Evolutionary conservation across 2,797 vertebrate species (phyloP), one percentile per base, ranked within the genome.

Genomic region (Chelmon rostratus): DNA sequence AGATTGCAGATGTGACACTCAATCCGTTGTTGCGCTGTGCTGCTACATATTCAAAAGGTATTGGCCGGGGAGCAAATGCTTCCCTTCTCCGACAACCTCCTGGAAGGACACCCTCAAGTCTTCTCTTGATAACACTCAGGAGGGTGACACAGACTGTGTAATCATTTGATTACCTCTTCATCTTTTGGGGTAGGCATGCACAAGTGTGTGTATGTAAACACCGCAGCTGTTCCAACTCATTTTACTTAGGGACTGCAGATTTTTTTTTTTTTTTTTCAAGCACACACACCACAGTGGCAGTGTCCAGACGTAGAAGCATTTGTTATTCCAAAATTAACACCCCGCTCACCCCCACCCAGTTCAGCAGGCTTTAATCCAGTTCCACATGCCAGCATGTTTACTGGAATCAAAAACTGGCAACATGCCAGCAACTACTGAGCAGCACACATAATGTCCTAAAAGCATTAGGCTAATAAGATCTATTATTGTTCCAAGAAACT

Each of bases 91-190:
- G 33, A 76, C 62, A 68, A 58, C 57, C 33, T 58, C 54, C 56
- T 83, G 40, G n/a, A 82, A 81, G 68, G 72, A 84, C 67, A 81
- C 61, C 66, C 68, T 79, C 71, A 57, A 74, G 70, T 62, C 64
- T 42, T 73, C 64, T 58, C 75, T 62, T 67, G 63, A 79, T 77
- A 73, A 83, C 63, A 59, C 68, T 73, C 63, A 49, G 37, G n/a
- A 38, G 49, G 56, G 25, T 21, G 21, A 76, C 65, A 71, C 83
- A 75, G 77, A 76, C 78, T 71, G 31, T 78, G 64, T 77, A 85
- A 90, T 84, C 21, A 86, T 83, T 75, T 74, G 61, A 89, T 86
- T 79, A 67, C 74, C 56, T 49, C 74, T 79, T 83, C 66, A 85
- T 84, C 23, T 78, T 72, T 85, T 42, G 52, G 21, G 35, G 33